Evolutionary conservation across 2,888 invertebrate species (phyloP).

Genomic region (Pheosia tremula): DNA sequence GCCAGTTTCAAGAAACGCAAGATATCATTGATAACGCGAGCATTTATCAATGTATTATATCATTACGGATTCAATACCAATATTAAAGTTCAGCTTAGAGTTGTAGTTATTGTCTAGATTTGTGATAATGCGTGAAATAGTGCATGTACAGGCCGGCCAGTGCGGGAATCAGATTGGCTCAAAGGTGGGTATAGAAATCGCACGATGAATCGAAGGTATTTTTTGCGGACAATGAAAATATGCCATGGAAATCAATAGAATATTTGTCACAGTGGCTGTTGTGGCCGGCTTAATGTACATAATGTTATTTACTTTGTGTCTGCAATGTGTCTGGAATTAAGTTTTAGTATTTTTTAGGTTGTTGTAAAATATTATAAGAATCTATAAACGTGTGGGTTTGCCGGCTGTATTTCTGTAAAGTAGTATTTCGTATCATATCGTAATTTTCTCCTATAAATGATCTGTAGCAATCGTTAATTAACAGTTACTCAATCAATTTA

Average conservation of each 20-base stretch:
- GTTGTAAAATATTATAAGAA: no score
- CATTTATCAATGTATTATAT: constrained; percentile 11
- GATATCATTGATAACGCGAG: constrained; percentile 14
- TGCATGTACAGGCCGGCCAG: constrained; percentile 96
- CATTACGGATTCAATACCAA: constrained; percentile 22
- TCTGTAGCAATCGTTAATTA: not conserved
- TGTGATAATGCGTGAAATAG: constrained; percentile 94
- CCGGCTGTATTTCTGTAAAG: no score
- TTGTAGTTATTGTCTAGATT: not conserved
- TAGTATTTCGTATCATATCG: no score
- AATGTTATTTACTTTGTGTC: not conserved
- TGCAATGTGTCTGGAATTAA: not conserved
- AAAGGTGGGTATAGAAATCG: constrained; percentile 84
- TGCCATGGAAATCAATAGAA: not conserved
- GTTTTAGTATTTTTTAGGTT: no score
- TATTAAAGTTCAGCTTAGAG: not conserved
- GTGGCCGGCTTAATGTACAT: no score
- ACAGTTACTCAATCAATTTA: not conserved
- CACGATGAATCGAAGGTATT: no score
- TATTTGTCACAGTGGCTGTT: not conserved
- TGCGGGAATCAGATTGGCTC: constrained; percentile 98
- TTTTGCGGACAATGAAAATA: constrained; percentile 13
- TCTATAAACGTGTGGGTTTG: no score
- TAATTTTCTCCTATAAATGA: no score
- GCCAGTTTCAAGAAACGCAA: constrained; percentile 13